Conservation (phyloP, 1,140 invertebrate genomes). For the Sesamia nonagrioides region DNA sequence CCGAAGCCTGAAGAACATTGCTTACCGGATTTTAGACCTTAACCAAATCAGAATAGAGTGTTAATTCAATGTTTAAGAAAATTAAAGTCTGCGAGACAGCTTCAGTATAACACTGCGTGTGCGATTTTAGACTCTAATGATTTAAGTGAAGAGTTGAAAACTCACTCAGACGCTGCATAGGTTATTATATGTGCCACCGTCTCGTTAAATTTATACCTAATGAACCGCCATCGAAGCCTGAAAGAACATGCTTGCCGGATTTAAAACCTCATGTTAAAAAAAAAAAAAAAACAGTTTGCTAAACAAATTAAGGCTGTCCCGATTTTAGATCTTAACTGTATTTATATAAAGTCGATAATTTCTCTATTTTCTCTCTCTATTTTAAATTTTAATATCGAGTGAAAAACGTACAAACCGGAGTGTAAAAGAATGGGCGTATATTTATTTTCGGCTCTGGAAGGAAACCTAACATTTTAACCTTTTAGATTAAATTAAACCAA, state of each 20-base stretch:
- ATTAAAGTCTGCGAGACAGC: too few relatives aligned
- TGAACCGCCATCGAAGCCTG: conserved; percentile 65
- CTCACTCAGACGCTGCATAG: too few relatives aligned
- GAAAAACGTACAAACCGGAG: too few relatives aligned
- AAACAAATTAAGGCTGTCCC: background rate
- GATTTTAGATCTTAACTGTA: background rate
- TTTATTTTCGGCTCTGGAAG: too few relatives aligned
- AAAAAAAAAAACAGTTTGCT: too few relatives aligned
- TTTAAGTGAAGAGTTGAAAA: too few relatives aligned
- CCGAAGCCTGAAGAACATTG: conserved; percentile 71
- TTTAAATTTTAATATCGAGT: too few relatives aligned
- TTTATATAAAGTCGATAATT: too few relatives aligned
- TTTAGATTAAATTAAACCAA: too few relatives aligned
- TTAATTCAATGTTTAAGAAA: background rate
- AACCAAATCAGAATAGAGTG: background rate
- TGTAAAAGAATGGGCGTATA: too few relatives aligned
- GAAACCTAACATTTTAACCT: too few relatives aligned
- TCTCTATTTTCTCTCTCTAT: too few relatives aligned
- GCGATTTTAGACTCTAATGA: background rate
- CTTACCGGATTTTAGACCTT: conserved; percentile 73
- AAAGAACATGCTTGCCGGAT: conserved; percentile 75
- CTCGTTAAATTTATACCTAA: conserved; percentile 74
- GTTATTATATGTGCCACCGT: conserved; percentile 71
- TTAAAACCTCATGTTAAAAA: conserved; percentile 58
- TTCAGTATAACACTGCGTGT: background rate